phyloP scores from a whole-genome alignment of 2,888 invertebrate genomes.

The Autographa pulchrina region DNA sequence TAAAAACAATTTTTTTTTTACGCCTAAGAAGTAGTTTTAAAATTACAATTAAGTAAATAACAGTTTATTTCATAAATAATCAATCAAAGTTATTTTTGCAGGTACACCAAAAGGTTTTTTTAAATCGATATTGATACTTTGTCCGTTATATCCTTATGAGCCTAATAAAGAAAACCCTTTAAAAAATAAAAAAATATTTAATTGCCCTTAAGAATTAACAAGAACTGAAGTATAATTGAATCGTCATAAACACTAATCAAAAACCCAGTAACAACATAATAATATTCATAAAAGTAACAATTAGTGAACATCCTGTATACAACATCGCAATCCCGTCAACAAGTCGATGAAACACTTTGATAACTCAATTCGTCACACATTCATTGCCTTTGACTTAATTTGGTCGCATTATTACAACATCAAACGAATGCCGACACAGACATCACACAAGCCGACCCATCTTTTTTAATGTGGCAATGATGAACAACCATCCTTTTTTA shows the following conservation, averaged over 20 bases:
- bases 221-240: constrained; percentile 19
- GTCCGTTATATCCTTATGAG: not conserved
- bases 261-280: constrained; percentile 30
- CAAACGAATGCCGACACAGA: constrained; percentile 82
- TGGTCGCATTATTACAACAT: constrained; percentile 86
- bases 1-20: no score
- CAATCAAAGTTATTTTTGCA: no score
- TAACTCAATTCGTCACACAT: constrained; percentile 87
- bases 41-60: no score
- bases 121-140: no score
- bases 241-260: constrained; percentile 18
- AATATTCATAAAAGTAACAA: constrained; percentile 39
- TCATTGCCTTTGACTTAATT: constrained; percentile 87
- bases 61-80: no score
- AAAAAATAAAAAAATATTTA: constrained; percentile 7
- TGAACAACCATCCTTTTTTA: constrained; percentile 50
- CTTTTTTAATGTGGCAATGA: constrained; percentile 56
- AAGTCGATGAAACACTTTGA: constrained; percentile 85
- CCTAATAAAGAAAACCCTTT: not conserved
- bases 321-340: constrained; percentile 71
- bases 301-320: constrained; percentile 59
- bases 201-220: constrained; percentile 23
- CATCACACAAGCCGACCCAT: constrained; percentile 79
- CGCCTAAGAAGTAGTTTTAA: no score
- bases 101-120: no score